Conservation (phyloP, 2,888 invertebrate species). For the Polydrusus tereticollis region DNA sequence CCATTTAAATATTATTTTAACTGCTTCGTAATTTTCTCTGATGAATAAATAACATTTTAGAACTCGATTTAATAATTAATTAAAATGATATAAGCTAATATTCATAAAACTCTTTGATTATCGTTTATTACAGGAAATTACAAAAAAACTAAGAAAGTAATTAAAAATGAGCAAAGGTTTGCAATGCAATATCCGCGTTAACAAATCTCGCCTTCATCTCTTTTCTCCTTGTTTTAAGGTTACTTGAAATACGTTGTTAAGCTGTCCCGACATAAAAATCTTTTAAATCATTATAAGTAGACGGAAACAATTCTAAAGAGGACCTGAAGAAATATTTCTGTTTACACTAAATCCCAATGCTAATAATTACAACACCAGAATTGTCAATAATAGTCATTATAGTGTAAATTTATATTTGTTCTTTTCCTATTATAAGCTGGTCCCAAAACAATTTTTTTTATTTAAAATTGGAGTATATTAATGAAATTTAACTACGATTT, state of each 20-base stretch:
- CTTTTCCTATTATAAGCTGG: neutral
- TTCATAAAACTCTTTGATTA: too few species aligned
- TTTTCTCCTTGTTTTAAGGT: neutral
- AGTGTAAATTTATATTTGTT: neutral
- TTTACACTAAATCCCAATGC: neutral
- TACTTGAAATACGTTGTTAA: neutral
- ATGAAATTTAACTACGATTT: too few species aligned
- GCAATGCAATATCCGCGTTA: neutral
- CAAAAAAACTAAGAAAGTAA: too few species aligned
- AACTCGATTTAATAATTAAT: too few species aligned
- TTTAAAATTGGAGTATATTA: too few species aligned
- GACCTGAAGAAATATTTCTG: neutral
- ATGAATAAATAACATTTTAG: too few species aligned
- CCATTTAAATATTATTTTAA: too few species aligned
- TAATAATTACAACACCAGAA: neutral
- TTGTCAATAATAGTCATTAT: neutral
- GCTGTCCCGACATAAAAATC: neutral
- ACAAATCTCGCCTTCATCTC: neutral
- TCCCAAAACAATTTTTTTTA: neutral
- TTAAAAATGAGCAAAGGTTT: neutral
- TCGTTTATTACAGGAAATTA: too few species aligned
- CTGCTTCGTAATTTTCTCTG: too few species aligned
- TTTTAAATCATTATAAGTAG: neutral
- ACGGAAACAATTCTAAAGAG: neutral
- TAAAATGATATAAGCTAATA: too few species aligned